Base-by-base conservation (phyloP, 2,113 vertebrate species). In the Tautogolabrus adspersus region DNA sequence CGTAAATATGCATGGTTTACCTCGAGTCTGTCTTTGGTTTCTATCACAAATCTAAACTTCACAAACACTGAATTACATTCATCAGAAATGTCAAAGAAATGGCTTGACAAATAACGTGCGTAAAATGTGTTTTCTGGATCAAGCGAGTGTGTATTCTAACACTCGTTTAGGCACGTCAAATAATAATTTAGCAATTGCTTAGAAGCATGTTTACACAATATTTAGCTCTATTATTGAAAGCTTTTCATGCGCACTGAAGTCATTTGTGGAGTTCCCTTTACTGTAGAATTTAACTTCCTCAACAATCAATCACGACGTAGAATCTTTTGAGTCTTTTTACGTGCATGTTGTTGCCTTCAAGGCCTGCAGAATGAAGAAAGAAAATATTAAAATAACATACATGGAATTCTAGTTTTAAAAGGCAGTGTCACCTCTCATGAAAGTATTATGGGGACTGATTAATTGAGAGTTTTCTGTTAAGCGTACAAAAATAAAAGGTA, bases 271-370 rank as follows among this genome's bases (percentile, higher is more conserved):
- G 60, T 79, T 77, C 68, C 70, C 63, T 79, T 49, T 49, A 40
- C 47, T 70, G 66, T 21, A 60, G 10, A 10, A 5, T 58, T 47
- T 54, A 52, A 85, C 87, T 89, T 91, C 83, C 85, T 86, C 75
- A 77, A 93, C 89, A 88, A 85, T 90, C 93, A 94, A 91, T 94
- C 92, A 92, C 95, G 91, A 93, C 91, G 47, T 15, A 11, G 63
- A 49, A 77, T 58, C 37, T 66, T 59, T 10, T 5, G 21, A 58
- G 11, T 34, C 4, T 34, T 7, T 49, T 49, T 18, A 49, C 16
- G 16, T 49, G 47, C 13, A 47, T 2, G 56, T 19, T 66, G 55
- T 22, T 60, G 44, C 34, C 62, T 7, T 61, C 23, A 8, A 47
- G 75, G 75, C 30, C 72, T 75, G 55, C 52, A 70, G 3, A 42